Base-by-base conservation (phyloP, 92 coral and sea anemone species). In the Paragorgia papillata region DNA sequence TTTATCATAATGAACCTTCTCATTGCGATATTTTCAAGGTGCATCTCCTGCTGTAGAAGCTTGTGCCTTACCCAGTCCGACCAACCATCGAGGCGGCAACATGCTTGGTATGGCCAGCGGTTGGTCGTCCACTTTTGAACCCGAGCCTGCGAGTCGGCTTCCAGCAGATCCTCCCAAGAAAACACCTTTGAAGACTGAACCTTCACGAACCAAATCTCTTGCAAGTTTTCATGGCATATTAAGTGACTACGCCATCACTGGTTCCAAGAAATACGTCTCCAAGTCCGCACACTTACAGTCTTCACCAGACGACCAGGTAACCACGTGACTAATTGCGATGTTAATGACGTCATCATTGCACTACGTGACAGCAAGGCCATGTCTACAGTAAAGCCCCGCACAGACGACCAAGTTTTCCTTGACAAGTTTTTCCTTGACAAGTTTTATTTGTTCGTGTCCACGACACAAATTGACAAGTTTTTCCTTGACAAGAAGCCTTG, bases 41-140 rank as follows among this genome's bases (percentile, higher is more conserved):
- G 66, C 14, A 22, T 79, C 60, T 9, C 63, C 40, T 55, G 57
- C 71, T 61, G 73, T 76, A 9, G 65, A 49, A 26, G 30, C 58
- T 7, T 9, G 32, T 57, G 57, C 86, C 15, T 60, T 92, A n/a
- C 65, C 84, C 25, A 90, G 91, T 15, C 97, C 97, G 19, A 79
- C 86, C 14, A 91, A 85, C 9, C 73, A 84, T 78, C 59, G 81
- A 76, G 94, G 97, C 5, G 90, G 99, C 66, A 95, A 95, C 86
- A 95, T 88, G 74, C 90, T 95, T 6, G 97, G 97, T 14, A 79
- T 92, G 79, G 84, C 73, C 33, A 78, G 85, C 10, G 99, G 99
- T 29, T 95, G 99, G 99, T 95, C 99, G 3, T 95, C 99, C 25
- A 51, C 92, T 8, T 95, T 95, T 90, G 89, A 89, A 62, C 73